Percentiles rank a stretch among this genome's conserved stretches.
phyloP scores from a whole-genome alignment of 2,888 invertebrate genomes.

The Merodon equestris region DNA sequence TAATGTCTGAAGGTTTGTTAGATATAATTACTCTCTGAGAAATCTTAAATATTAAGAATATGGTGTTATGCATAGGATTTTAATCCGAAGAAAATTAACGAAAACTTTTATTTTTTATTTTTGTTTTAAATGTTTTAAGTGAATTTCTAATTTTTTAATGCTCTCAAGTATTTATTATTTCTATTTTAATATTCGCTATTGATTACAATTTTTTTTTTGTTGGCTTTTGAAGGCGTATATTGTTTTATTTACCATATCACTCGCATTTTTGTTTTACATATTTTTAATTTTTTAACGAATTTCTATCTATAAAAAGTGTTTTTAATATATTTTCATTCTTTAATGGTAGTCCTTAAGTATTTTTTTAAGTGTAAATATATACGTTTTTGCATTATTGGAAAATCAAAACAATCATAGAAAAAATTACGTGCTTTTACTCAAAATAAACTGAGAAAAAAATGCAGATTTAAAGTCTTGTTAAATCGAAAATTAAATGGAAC shows the following conservation, averaged over 20 bases:
- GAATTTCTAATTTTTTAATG: slow-evolving; percentile 35
- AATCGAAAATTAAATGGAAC: slow-evolving; percentile 14
- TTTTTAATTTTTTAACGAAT: slow-evolving; percentile 60
- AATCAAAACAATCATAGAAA: no score
- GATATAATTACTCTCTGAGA: slow-evolving; percentile 24
- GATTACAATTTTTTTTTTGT: slow-evolving; percentile 27
- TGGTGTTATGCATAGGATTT: slow-evolving; percentile 57
- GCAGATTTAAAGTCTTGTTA: slow-evolving; percentile 17
- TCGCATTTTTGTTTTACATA: slow-evolving; percentile 42
- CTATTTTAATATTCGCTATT: slow-evolving; percentile 38
- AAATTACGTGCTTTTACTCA: slow-evolving; percentile 30
- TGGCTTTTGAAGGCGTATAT: slow-evolving; percentile 57
- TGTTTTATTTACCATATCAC: slow-evolving; percentile 43
- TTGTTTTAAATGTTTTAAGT: slow-evolving; percentile 13
- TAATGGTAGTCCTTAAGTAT: not conserved
- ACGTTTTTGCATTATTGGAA: slow-evolving; percentile 37
- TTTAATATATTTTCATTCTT: slow-evolving; percentile 20
- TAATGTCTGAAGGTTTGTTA: slow-evolving; percentile 28
- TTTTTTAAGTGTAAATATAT: slow-evolving; percentile 43
- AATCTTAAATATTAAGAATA: slow-evolving; percentile 69
- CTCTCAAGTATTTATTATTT: slow-evolving; percentile 9
- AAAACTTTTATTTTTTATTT: slow-evolving; percentile 23
- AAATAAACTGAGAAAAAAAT: not conserved
- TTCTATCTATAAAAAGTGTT: slow-evolving; percentile 63
- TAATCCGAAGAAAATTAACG: slow-evolving; percentile 48